Percentiles rank a stretch among this genome's conserved stretches.
phyloP scores from a whole-genome alignment of 2,888 invertebrate species.

The Celastrina argiolus region DNA sequence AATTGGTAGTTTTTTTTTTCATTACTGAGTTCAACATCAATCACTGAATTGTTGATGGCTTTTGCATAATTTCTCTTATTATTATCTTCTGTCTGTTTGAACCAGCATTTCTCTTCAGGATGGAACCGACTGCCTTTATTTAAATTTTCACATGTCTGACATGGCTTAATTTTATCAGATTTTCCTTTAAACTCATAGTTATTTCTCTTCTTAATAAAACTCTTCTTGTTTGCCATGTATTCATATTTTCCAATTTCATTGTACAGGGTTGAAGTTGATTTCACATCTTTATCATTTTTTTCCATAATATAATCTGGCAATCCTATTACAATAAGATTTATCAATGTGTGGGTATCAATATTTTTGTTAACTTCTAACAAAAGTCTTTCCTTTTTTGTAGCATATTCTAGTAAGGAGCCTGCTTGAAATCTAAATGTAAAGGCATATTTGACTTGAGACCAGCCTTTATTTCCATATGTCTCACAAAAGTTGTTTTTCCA shows the following conservation, averaged over 20 bases:
- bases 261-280: not conserved
- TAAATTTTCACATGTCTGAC: slow-evolving; percentile 25
- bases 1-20: slow-evolving; percentile 30
- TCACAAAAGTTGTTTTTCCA: not conserved
- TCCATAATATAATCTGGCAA: not conserved
- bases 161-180: slow-evolving; percentile 10
- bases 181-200: too few relatives aligned
- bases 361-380: not conserved
- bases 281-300: not conserved
- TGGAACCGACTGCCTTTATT: slow-evolving; percentile 30
- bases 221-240: not conserved
- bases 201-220: slow-evolving; percentile 9
- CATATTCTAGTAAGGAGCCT: not conserved
- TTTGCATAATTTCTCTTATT: slow-evolving; percentile 31
- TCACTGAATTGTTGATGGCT: slow-evolving; percentile 28
- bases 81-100: slow-evolving; percentile 22
- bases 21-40: slow-evolving; percentile 30
- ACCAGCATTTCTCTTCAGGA: slow-evolving; percentile 26
- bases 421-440: not conserved
- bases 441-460: not conserved
- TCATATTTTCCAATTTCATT: not conserved
- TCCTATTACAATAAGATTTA: not conserved
- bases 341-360: not conserved
- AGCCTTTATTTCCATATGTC: not conserved
- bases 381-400: not conserved